Base-by-base conservation (phyloP, 2,888 invertebrate species). In the Andrena minutula region DNA sequence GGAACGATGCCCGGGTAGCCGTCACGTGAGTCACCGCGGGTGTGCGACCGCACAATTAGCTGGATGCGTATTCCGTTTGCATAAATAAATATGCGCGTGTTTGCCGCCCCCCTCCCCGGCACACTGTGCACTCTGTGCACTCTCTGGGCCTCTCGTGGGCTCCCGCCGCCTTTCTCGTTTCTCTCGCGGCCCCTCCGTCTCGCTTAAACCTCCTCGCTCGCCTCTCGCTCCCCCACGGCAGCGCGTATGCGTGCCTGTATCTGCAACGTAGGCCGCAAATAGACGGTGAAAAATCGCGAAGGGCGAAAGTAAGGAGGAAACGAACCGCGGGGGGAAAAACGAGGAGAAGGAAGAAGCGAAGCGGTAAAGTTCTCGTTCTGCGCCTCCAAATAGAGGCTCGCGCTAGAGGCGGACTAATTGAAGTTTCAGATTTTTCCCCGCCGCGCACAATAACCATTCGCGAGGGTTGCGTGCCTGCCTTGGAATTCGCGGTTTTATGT, bases 41-140 rank as follows among this genome's bases (percentile, higher is more conserved):
- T 87, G 86, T 86, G 86, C 90, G 86, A 81, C 74, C 82, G 88
- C 84, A 91, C 90, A 92, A 92, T 92, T 92, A 92, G 91, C 89
- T 87, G 86, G 82, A 89, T 88, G 77, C 88, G 89, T 90, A 91
- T 90, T 90, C 86, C 84, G 87, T 89, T 91, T 90, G 89, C 90
- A 91, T 91, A 91, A 92, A 92, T 90, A 90, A 90, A 91, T 89
- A 88, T 86, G 84, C 86, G 86, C 81, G 81, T 83, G 87, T 89
- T 86, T 82, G 84, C 84, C 65, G 73, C 79, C 35, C 32, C 56
- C 51, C 30, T 49, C 10, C 8, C 28, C 4, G 0, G 41, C 12
- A 5, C 41, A 16, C 41, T 16, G 41, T 41, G 41, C 41, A 41
- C 41, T 41, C 41, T 41, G 16, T 16, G 41, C 41, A 41, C 41